Percentiles rank a stretch among this genome's conserved stretches.
phyloP scores from a whole-genome alignment of 2,888 invertebrate species.

The Tipula helvola region DNA sequence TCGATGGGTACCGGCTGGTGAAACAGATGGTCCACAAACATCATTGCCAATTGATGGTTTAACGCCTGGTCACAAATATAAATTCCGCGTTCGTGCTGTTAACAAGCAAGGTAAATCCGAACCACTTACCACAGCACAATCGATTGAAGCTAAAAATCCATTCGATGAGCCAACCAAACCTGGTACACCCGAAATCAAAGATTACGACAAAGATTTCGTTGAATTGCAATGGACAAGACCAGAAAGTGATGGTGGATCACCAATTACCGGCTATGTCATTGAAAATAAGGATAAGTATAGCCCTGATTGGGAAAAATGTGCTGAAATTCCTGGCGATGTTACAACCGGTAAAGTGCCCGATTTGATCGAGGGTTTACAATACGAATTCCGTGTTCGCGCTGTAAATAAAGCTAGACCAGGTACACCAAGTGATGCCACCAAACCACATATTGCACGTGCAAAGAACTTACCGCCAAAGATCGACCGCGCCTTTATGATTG shows the following conservation, averaged over 20 bases:
- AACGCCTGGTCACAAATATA: constrained; percentile 89
- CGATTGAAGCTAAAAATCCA: constrained; percentile 94
- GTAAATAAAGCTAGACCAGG: constrained; percentile 90
- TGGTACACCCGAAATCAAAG: constrained; percentile 76
- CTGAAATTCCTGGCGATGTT: constrained; percentile 76
- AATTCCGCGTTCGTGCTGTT: constrained; percentile 91
- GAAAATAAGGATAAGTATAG: constrained; percentile 85
- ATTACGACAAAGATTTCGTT: constrained; percentile 90
- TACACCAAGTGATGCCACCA: constrained; percentile 76
- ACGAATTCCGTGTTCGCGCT: constrained; percentile 84
- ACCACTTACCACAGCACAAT: constrained; percentile 74
- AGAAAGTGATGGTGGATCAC: constrained; percentile 66
- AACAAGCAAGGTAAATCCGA: constrained; percentile 96
- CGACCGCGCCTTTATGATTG: constrained; percentile 80
- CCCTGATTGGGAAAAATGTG: constrained; percentile 88
- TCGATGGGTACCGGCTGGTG: constrained; percentile 88
- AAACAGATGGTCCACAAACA: constrained; percentile 76
- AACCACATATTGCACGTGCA: constrained; percentile 75
- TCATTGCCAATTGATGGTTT: constrained; percentile 69
- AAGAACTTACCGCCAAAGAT: constrained; percentile 92
- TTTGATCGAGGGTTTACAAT: constrained; percentile 79
- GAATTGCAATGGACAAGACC: constrained; percentile 88
- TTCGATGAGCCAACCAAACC: constrained; percentile 74
- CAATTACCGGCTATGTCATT: constrained; percentile 82
- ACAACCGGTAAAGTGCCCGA: constrained; percentile 74